Percentiles rank a stretch among this genome's conserved stretches.
Evolutionary conservation across 2,888 invertebrate genomes (phyloP).

Genomic region (Cyaniris semiargus): DNA sequence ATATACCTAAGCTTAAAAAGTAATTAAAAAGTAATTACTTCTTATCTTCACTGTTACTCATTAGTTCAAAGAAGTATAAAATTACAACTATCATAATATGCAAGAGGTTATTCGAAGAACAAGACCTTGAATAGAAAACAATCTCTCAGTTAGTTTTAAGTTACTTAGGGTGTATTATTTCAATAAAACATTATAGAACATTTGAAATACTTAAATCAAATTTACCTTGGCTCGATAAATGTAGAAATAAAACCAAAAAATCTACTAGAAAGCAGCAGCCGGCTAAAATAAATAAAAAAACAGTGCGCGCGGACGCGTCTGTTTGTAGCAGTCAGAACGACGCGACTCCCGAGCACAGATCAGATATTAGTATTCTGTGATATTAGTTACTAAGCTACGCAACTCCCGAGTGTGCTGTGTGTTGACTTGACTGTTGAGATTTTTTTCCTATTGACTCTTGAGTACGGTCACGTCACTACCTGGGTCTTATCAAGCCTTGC

Average conservation of each 20-base stretch:
- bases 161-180: background rate
- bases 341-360: conserved; percentile 6
- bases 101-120: background rate
- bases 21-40: too few relatives aligned
- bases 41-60: background rate
- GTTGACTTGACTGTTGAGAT: too few relatives aligned
- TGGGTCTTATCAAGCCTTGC: background rate
- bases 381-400: too few relatives aligned
- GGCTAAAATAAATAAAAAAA: conserved; percentile 11
- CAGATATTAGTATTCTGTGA: too few relatives aligned
- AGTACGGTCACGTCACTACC: background rate
- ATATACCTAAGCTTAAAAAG: too few relatives aligned
- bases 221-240: background rate
- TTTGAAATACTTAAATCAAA: background rate
- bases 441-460: background rate
- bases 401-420: conserved; percentile 12
- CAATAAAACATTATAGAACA: background rate
- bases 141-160: background rate
- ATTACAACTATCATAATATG: background rate
- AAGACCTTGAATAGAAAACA: background rate
- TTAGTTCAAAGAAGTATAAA: conserved; percentile 28
- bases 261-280: background rate
- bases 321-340: background rate
- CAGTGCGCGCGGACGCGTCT: background rate
- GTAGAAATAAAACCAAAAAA: background rate